Base-by-base conservation (phyloP, 1,140 invertebrate species). In the Bilobella aurantiaca region DNA sequence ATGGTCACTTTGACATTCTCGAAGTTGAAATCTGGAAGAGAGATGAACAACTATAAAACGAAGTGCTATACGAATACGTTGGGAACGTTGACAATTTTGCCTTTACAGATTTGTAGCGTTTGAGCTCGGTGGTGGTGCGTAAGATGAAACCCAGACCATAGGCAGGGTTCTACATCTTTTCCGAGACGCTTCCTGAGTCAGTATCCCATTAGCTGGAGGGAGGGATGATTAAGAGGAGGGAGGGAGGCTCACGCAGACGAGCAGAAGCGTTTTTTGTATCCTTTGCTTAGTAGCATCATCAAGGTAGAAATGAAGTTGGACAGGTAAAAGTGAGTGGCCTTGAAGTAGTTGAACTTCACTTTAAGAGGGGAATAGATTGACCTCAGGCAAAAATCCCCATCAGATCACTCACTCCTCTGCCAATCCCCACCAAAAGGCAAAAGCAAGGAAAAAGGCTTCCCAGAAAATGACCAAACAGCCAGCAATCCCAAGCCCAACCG, bases 41-140 rank as follows among this genome's bases (percentile, higher is more conserved):
- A n/a, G n/a, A n/a, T n/a, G n/a, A n/a, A n/a, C n/a, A n/a, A n/a
- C n/a, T n/a, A n/a, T n/a, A n/a, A n/a, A n/a, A n/a, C n/a, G n/a
- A n/a, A n/a, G n/a, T n/a, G n/a, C n/a, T n/a, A n/a, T n/a, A n/a
- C n/a, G n/a, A n/a, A n/a, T n/a, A n/a, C n/a, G n/a, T n/a, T n/a
- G n/a, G n/a, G n/a, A n/a, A n/a, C n/a, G n/a, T n/a, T n/a, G n/a
- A n/a, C n/a, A n/a, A n/a, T n/a, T n/a, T n/a, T n/a, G n/a, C n/a
- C n/a, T n/a, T n/a, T n/a, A n/a, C n/a, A n/a, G n/a, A n/a, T n/a
- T n/a, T n/a, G n/a, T n/a, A n/a, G n/a, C n/a, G n/a, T n/a, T n/a
- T n/a, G n/a, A n/a, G n/a, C n/a, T n/a, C n/a, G n/a, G n/a, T n/a
- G 49, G 64, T 31, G 14, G 74, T 73, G 49, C 74, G 37, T 42